Evolutionary conservation across 2,113 vertebrate genomes (phyloP).

Genomic region (Perccottus glenii): DNA sequence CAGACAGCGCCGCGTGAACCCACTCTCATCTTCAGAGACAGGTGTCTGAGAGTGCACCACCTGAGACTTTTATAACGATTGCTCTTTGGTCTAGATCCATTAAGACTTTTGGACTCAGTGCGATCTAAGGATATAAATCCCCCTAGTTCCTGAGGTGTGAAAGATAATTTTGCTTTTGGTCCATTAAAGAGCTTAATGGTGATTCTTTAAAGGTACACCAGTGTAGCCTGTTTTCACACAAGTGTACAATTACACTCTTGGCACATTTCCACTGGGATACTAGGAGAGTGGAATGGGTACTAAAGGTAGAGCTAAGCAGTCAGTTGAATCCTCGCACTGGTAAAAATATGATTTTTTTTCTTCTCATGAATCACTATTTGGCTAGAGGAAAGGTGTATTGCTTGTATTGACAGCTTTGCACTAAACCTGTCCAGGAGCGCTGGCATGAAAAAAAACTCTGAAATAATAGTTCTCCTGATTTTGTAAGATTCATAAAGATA

Average conservation of each 20-base stretch:
- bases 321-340: no score
- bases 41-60: conserved; percentile 48
- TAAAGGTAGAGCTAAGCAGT: no score
- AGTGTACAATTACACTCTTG: neutral
- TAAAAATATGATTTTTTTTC: no score
- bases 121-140: conserved; percentile 46
- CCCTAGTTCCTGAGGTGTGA: conserved; percentile 3
- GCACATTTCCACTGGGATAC: no score
- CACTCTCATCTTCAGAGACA: conserved; percentile 44
- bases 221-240: neutral
- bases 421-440: no score
- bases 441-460: no score
- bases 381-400: no score
- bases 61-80: conserved; percentile 34
- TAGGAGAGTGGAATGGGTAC: no score
- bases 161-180: conserved; percentile 44
- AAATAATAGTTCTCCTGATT: no score
- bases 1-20: conserved; percentile 55
- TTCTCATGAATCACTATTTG: no score
- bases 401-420: no score
- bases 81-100: conserved; percentile 37
- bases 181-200: conserved; percentile 36
- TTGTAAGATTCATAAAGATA: no score
- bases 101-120: conserved; percentile 21
- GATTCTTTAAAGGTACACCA: neutral